These are phyloP conservation scores for Busseola fusca DNA, from an alignment of 2,888 invertebrate species.

Conservation along the genomic window DNA sequence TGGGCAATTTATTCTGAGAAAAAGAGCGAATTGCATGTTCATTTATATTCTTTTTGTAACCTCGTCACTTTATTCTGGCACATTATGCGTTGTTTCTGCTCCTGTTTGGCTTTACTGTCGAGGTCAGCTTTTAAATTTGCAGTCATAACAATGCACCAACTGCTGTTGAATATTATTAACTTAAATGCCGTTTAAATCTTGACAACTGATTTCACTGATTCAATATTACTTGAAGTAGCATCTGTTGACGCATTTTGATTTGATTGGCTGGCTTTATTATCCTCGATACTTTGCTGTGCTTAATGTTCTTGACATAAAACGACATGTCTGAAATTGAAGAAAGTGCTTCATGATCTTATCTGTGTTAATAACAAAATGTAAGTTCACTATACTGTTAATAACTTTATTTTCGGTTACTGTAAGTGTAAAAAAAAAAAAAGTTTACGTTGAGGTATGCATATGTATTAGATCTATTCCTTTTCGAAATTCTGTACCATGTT, in stretches of 20 bases:
- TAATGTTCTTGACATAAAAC: constrained; percentile 5
- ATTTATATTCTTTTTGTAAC: constrained; percentile 29
- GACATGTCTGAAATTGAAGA: constrained; percentile 1
- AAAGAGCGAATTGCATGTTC: constrained; percentile 20
- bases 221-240: constrained; percentile 2
- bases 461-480: background rate
- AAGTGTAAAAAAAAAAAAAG: too few species aligned
- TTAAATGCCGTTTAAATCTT: constrained; percentile 13
- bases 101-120: constrained; percentile 39
- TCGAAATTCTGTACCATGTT: background rate
- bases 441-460: background rate
- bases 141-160: constrained; percentile 37
- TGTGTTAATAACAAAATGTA: background rate
- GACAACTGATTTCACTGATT: constrained; percentile 19
- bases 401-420: background rate
- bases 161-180: constrained; percentile 4
- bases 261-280: constrained; percentile 17
- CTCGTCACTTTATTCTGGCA: constrained; percentile 37
- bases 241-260: constrained; percentile 20
- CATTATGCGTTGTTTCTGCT: constrained; percentile 28
- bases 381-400: constrained; percentile 6
- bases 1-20: constrained; percentile 33
- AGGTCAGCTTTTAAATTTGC: constrained; percentile 35
- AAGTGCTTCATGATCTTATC: constrained; percentile 19
- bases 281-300: constrained; percentile 6